Percentiles rank a stretch among this genome's conserved stretches.
Conservation (phyloP, 2,797 vertebrate genomes). For the Characodon lateralis region DNA sequence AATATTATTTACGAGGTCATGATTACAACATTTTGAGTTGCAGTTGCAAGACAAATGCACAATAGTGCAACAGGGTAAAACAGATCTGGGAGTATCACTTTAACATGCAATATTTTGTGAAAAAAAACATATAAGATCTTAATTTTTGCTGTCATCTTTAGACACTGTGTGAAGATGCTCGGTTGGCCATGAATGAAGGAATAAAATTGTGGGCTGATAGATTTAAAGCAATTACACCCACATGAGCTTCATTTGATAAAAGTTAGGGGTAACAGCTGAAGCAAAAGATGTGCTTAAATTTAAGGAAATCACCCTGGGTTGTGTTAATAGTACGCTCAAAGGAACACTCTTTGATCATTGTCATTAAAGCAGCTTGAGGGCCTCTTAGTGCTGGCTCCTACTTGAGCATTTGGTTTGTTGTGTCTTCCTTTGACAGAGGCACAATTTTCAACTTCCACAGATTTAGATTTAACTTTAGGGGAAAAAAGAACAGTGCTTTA, state of each 20-base stretch:
- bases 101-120: constrained; percentile 25
- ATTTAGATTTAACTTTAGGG: constrained; percentile 26
- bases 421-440: constrained; percentile 37
- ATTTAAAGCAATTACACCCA: constrained; percentile 67
- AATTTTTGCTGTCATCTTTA: constrained; percentile 58
- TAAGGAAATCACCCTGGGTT: constrained; percentile 50
- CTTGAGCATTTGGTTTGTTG: constrained; percentile 43
- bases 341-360: constrained; percentile 52
- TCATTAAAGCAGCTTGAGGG: constrained; percentile 53
- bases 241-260: constrained; percentile 54
- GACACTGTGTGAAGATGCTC: constrained; percentile 42
- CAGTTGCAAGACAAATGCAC: neutral
- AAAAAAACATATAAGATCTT: constrained; percentile 38
- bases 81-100: constrained; percentile 15
- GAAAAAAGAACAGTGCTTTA: constrained; percentile 11
- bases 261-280: constrained; percentile 61
- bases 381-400: constrained; percentile 37
- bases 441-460: constrained; percentile 36
- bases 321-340: constrained; percentile 38
- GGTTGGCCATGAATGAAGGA: constrained; percentile 43
- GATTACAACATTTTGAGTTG: too few species aligned
- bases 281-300: constrained; percentile 62
- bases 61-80: neutral
- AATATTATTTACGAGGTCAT: too few species aligned
- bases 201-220: constrained; percentile 46